Evolutionary conservation across 1,140 invertebrate genomes (phyloP), one percentile per base, ranked within the genome.

Genomic region (Drosophila truncata): DNA sequence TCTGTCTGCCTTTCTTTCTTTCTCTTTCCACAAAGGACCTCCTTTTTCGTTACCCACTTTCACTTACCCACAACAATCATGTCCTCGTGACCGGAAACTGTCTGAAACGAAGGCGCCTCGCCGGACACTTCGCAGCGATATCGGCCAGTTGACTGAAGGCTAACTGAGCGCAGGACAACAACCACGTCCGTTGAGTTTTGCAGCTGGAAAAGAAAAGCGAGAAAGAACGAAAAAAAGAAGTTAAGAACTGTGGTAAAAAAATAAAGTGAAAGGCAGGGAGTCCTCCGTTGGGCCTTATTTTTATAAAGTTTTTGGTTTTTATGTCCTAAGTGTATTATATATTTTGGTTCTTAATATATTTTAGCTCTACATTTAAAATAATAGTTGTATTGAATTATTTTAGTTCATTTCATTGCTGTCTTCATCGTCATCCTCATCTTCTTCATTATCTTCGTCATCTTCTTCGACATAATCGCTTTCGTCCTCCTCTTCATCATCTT

Each of bases 121-220:
- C 95, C 96, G 18, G 96, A 96, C 71, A 97, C 96, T 92, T 97
- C 96, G 88, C 96, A 97, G 83, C 96, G 94, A 93, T 97, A 97
- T 59, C 95, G 93, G 59, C 96, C 96, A 50, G 94, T 95, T 69
- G 95, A 96, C 81, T 95, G 94, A 61, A 96, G 93, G 79, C 95
- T 95, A 61, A 97, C 95, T 59, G 95, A 94, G 77, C 93, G 93
- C 54, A 97, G 92, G 47, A 95, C 94, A 29, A 97, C 96, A 78
- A 93, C 94, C 75, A 93, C 94, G 67, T 96, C 95, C 67, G 95
- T 95, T 1, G 95, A 96, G 81, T 96, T 95, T 80, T 95, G 94
- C 73, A 95, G 83, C 95, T 96, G 94, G 93, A 94, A 83, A 39
- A 61, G 29, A 61, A 62, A 11, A 6, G 13, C 8, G 11, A 27